Conservation (phyloP, 2,113 vertebrate genomes). For the Chaenogobius annularis region DNA sequence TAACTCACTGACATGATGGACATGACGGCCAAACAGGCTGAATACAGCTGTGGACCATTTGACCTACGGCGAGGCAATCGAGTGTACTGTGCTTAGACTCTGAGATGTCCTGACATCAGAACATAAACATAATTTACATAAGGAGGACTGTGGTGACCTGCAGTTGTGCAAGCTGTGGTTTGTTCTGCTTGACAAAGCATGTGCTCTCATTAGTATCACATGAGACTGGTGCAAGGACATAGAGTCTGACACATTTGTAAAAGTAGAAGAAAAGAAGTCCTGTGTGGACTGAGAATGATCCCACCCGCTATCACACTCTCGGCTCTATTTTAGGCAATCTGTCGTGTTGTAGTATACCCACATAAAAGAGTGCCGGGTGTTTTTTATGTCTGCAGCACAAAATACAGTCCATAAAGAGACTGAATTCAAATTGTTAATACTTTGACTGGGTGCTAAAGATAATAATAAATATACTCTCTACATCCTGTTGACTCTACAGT, state of each 20-base stretch:
- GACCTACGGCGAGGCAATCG: slow-evolving; percentile 10
- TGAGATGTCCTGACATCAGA: background rate
- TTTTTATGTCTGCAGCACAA: background rate
- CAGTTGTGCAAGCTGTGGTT: background rate
- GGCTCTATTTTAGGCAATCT: slow-evolving; percentile 49
- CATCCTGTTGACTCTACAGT: too few species aligned
- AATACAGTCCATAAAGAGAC: background rate
- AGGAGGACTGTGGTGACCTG: background rate
- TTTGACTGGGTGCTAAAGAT: background rate
- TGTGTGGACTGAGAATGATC: slow-evolving; percentile 36
- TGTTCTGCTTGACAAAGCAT: background rate
- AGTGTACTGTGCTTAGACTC: slow-evolving; percentile 2
- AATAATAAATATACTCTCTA: too few species aligned
- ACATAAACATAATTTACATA: slow-evolving; percentile 12
- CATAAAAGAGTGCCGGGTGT: slow-evolving; percentile 17
- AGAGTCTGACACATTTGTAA: slow-evolving; percentile 2
- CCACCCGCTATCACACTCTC: slow-evolving; percentile 34
- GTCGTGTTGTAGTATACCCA: slow-evolving; percentile 18
- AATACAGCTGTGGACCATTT: slow-evolving; percentile 6
- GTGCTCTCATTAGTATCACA: background rate
- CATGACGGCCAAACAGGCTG: slow-evolving; percentile 27
- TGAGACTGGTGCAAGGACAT: slow-evolving; percentile 3
- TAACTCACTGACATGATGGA: slow-evolving; percentile 45
- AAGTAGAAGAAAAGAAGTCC: slow-evolving; percentile 24
- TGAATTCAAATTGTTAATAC: background rate